Base-by-base conservation (phyloP, 2,113 vertebrate species). In the Chionis minor region DNA sequence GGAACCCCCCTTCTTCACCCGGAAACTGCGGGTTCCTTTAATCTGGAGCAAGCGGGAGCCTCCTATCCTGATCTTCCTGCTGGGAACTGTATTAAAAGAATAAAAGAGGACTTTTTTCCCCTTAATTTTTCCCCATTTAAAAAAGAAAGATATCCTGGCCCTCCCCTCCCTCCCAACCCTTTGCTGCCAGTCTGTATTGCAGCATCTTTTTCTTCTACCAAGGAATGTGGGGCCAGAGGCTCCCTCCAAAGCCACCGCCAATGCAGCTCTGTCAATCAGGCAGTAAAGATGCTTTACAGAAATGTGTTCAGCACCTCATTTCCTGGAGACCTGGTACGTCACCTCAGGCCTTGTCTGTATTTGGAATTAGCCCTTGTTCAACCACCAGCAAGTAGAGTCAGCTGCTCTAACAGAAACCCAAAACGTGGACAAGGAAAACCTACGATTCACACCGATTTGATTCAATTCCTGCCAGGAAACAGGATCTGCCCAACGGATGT, bases 11-110 rank as follows among this genome's bases (percentile, higher is more conserved):
- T 99, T 99, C 98, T 99, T 99, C 91, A 99, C 98, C 67, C 99
- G 99, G 98, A 99, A 99, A 98, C 99, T 99, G 95, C 99, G 98
- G 42, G 99, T 99, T 86, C 99, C 99, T 99, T 99, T 99, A 97
- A 99, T 99, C 98, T 99, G 99, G 96, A 99, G 99, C 98, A 99
- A 98, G 91, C 99, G 99, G 88, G 99, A 99, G 95, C 99, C 99
- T 98, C 99, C 99, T 93, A 99, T 99, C 90, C 99, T 99, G 96
- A 99, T 99, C 98, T 99, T 99, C 95, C 99, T 99, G 96, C 98
- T 98, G 86, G 98, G 99, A 96, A 98, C 99, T 99, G 98, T 97
- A 98, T 98, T 98, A 61, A 98, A 98, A 98, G 98, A 98, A 98
- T 98, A 98, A 98, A 93, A 98, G 98, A 98, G 98, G 98, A 98